Conservation (phyloP, 1,140 invertebrate species). For the Sycophila sp. region DNA sequence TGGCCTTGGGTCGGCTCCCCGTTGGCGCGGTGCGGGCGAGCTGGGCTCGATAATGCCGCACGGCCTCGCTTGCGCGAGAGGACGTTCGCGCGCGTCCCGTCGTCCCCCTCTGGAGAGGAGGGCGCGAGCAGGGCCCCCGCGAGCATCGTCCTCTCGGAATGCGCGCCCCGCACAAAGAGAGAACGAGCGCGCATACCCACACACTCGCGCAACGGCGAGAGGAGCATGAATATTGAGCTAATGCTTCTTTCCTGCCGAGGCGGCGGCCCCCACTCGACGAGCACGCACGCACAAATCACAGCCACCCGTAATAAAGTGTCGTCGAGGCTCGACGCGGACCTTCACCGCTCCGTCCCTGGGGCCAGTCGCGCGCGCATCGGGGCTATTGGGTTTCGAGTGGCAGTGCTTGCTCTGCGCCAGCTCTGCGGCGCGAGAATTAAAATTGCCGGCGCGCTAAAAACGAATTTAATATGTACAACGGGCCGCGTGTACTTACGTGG, state of each 20-base stretch:
- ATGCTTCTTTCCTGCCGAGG: conserved; percentile 15
- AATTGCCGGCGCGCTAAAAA: not conserved
- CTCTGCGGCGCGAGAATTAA: not conserved
- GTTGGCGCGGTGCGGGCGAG: too few species aligned
- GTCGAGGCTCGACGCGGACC: too few species aligned
- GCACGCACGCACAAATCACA: not conserved
- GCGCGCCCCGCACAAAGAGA: conserved; percentile 9
- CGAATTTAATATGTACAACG: not conserved
- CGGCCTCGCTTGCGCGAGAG: too few species aligned
- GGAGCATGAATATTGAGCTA: conserved; percentile 27
- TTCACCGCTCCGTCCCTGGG: too few species aligned
- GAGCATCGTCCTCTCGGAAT: not conserved
- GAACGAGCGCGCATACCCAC: not conserved
- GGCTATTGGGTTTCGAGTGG: not conserved
- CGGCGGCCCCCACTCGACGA: not conserved
- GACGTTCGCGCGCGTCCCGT: too few species aligned
- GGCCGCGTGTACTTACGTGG: not conserved
- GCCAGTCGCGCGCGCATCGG: not conserved
- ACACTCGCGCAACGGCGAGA: not conserved
- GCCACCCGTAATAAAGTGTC: not conserved
- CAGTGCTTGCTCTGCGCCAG: not conserved
- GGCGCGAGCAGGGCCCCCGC: not conserved
- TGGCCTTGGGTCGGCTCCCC: too few species aligned
- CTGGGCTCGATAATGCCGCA: too few species aligned
- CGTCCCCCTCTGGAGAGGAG: conserved; percentile 13